Conservation (phyloP, 2,888 invertebrate genomes). For the Eumerus sabulonum region DNA sequence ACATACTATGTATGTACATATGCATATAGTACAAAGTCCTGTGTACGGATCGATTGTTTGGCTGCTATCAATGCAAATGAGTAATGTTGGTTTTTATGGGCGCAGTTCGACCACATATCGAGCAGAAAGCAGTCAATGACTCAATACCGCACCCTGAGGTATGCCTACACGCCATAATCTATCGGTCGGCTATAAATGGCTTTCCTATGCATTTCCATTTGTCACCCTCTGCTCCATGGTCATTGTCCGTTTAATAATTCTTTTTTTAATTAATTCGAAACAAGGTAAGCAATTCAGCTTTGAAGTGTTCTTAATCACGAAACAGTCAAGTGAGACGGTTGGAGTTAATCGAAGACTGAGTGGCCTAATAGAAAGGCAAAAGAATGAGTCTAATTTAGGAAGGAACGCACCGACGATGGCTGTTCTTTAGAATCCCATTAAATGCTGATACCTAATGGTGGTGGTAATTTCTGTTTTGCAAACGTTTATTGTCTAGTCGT, state of each 20-base stretch:
- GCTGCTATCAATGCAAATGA: slow-evolving; percentile 24
- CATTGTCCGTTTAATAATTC: slow-evolving; percentile 11
- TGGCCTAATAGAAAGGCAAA: not conserved
- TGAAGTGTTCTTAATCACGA: slow-evolving; percentile 29
- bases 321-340: no score
- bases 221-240: slow-evolving; percentile 16
- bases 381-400: no score
- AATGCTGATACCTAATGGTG: slow-evolving; percentile 10
- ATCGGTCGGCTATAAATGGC: slow-evolving; percentile 14
- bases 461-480: slow-evolving; percentile 12
- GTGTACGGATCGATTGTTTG: slow-evolving; percentile 15
- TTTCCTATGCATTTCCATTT: slow-evolving; percentile 31
- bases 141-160: slow-evolving; percentile 32
- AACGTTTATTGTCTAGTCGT: slow-evolving; percentile 8
- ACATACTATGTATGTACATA: no score
- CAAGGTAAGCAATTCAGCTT: not conserved
- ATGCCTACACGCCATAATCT: not conserved
- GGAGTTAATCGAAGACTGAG: slow-evolving; percentile 8
- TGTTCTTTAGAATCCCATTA: slow-evolving; percentile 24
- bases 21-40: not conserved
- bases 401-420: not conserved
- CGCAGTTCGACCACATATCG: not conserved
- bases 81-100: slow-evolving; percentile 8
- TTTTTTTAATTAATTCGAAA: slow-evolving; percentile 20
- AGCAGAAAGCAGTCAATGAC: slow-evolving; percentile 8